Evolutionary conservation across 2,113 vertebrate genomes (phyloP).

Genomic region (Peromyscus maniculatus): DNA sequence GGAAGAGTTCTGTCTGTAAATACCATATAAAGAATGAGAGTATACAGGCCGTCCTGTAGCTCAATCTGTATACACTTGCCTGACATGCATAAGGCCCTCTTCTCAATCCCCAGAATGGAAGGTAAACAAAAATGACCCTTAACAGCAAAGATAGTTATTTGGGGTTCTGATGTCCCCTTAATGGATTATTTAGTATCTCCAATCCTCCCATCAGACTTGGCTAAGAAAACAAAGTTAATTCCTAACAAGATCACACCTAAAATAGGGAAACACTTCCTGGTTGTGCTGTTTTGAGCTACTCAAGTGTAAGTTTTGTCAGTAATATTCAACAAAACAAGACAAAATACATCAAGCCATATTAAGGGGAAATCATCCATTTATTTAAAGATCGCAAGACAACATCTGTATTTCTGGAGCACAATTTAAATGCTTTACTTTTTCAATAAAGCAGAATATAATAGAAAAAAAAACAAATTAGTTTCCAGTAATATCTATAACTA

Average conservation of each 20-base stretch:
- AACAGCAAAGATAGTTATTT: not conserved
- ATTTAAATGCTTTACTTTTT: slow-evolving; percentile 82
- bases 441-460: slow-evolving; percentile 82
- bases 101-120: not conserved
- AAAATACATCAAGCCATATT: slow-evolving; percentile 69
- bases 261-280: slow-evolving; percentile 4
- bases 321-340: slow-evolving; percentile 54
- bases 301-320: not conserved
- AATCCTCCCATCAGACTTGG: not conserved
- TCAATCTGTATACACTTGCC: not conserved
- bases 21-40: not conserved
- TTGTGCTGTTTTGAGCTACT: not conserved
- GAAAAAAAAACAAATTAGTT: slow-evolving; percentile 76
- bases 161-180: not conserved
- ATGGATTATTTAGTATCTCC: not conserved
- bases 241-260: not conserved
- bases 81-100: not conserved
- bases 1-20: not conserved
- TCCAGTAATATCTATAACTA: slow-evolving; percentile 81
- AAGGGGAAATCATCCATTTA: slow-evolving; percentile 81
- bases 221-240: slow-evolving; percentile 53
- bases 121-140: not conserved
- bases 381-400: slow-evolving; percentile 82
- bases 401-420: slow-evolving; percentile 80
- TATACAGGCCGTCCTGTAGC: not conserved